phyloP scores from a whole-genome alignment of 2,113 vertebrate genomes.

The Grallaria varia region DNA sequence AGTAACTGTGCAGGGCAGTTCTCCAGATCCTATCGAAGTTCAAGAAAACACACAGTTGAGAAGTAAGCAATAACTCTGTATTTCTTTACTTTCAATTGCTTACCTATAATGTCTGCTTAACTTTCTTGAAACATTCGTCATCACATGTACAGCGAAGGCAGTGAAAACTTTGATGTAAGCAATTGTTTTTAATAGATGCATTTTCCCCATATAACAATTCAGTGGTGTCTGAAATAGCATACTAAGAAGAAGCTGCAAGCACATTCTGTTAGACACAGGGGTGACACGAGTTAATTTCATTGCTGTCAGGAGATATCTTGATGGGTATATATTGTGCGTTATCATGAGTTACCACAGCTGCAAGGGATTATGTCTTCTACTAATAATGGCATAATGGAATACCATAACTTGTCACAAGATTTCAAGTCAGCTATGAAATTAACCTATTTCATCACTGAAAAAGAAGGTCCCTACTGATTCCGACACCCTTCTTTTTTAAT shows the following conservation, averaged over 20 bases:
- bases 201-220: slow-evolving; percentile 48
- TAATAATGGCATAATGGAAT: slow-evolving; percentile 69
- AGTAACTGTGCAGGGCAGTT: background rate
- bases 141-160: background rate
- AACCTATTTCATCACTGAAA: slow-evolving; percentile 51
- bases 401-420: slow-evolving; percentile 59
- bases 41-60: background rate
- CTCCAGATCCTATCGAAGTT: background rate
- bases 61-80: background rate
- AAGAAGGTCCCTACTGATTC: background rate
- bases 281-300: slow-evolving; percentile 72
- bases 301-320: slow-evolving; percentile 73
- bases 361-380: slow-evolving; percentile 67
- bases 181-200: slow-evolving; percentile 27
- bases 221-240: slow-evolving; percentile 52
- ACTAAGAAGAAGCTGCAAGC: slow-evolving; percentile 39
- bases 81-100: background rate
- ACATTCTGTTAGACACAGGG: slow-evolving; percentile 60
- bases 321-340: slow-evolving; percentile 70
- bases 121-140: background rate
- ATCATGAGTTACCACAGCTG: slow-evolving; percentile 73
- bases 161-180: slow-evolving; percentile 3
- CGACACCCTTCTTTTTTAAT: background rate
- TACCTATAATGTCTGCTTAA: background rate
- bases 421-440: slow-evolving; percentile 71